These are phyloP conservation scores for Scaptomyza flava DNA, from an alignment of 2,888 invertebrate genomes.

Conservation along the genomic window DNA sequence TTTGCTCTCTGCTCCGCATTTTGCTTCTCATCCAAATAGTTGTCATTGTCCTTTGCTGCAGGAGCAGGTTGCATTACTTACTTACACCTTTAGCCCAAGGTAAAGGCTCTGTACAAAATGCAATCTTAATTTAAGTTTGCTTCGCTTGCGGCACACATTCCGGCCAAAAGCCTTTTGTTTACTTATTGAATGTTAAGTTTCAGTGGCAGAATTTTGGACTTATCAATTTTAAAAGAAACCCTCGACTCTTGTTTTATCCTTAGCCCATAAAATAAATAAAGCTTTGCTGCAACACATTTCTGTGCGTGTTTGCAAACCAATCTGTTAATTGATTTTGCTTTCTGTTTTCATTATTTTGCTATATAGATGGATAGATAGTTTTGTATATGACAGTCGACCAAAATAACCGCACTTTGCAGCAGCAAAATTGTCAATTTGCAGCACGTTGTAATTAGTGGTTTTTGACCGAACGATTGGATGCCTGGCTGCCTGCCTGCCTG, in stretches of 20 bases:
- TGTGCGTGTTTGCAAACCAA: constrained; percentile 13
- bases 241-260: too few species aligned
- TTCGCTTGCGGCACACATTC: neutral
- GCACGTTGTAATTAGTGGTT: constrained; percentile 60
- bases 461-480: constrained; percentile 5
- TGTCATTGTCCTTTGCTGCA: constrained; percentile 27
- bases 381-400: neutral
- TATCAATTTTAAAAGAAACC: neutral
- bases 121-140: constrained; percentile 1
- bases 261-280: too few species aligned
- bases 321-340: constrained; percentile 49
- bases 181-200: neutral
- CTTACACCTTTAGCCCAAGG: constrained; percentile 3
- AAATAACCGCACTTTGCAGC: constrained; percentile 42
- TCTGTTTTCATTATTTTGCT: constrained; percentile 23
- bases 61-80: constrained; percentile 17
- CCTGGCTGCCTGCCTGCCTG: neutral
- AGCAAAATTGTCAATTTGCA: constrained; percentile 61
- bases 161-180: constrained; percentile 1
- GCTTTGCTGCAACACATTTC: neutral
- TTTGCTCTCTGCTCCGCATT: constrained; percentile 9
- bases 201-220: too few species aligned
- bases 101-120: neutral
- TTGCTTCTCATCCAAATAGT: constrained; percentile 30
- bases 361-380: constrained; percentile 3